Conservation (phyloP, 2,888 invertebrate species). For the Drosophila prolongata region DNA sequence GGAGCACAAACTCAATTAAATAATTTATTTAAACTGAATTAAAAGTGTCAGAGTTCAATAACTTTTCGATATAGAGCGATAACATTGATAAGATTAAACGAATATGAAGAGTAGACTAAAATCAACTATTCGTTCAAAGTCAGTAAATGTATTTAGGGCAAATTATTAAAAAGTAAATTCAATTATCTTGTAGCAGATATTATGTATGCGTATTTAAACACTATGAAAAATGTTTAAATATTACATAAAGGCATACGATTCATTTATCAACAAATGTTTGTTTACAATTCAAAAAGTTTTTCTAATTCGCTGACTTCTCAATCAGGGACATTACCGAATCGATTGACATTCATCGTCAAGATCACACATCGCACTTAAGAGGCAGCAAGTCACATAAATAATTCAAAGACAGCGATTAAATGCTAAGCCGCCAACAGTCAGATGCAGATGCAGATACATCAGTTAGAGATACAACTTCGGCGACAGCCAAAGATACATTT, state of each 20-base stretch:
- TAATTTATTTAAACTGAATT: conserved; percentile 18
- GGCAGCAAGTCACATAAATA: conserved; percentile 30
- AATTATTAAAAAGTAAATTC: no score
- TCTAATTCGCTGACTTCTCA: conserved; percentile 27
- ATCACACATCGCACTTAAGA: conserved; percentile 35
- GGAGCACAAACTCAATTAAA: conserved; percentile 12
- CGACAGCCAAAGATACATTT: conserved; percentile 17
- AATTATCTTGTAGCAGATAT: no score
- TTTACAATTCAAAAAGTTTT: not conserved
- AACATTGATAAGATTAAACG: not conserved
- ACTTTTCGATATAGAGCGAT: not conserved
- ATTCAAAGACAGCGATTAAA: conserved; percentile 41
- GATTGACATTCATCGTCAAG: conserved; percentile 40
- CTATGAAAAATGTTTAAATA: no score
- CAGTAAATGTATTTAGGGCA: no score
- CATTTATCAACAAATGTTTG: not conserved
- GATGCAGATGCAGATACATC: conserved; percentile 32
- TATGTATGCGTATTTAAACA: no score
- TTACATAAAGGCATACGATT: not conserved
- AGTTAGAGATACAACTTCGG: conserved; percentile 24
- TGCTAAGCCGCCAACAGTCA: conserved; percentile 24
- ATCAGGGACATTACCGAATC: conserved; percentile 39
- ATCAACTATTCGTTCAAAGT: no score
- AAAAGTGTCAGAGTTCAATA: conserved; percentile 12
- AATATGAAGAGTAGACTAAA: not conserved